Base-by-base conservation (phyloP, 1,140 invertebrate genomes). In the Diachasma alloeum region DNA sequence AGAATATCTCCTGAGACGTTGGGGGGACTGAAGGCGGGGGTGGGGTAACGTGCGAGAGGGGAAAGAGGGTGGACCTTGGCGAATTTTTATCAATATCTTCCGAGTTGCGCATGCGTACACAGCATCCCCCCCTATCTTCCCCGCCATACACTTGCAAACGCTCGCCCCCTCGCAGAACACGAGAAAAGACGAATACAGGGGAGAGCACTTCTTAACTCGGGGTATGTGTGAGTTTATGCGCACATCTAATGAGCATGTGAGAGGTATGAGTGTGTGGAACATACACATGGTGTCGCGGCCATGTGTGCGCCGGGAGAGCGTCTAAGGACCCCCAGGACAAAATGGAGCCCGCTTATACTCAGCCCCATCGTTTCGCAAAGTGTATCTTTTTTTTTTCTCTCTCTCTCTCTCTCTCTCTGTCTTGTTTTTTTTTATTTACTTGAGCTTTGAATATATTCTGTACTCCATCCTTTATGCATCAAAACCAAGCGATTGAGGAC, bases 31-130 rank as follows among this genome's bases (percentile, higher is more conserved):
- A 3, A 31, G 2, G 6, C 31, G 75, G 84, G 78, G 82, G 82
- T 77, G 76, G 79, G 72, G 74, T 78, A 78, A 31, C 31, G 81
- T 79, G 83, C 81, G 81, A 80, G 81, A 83, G 82, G 77, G 81
- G 81, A 82, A 81, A 83, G 86, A 83, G 87, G 87, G 85, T 86
- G 86, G 86, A 86, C 85, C 85, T 84, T 87, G 82, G 84, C 85
- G 86, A 86, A 88, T 88, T 88, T 88, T 88, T 88, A 88, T 88
- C 87, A 88, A 88, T 88, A 88, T 88, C 86, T 88, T 82, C 85
- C 83, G 80, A 84, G 83, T 78, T 84, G 84, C 87, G 87, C 83
- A 77, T 82, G 86, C 87, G 87, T 85, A 86, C 79, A 79, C 85
- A 87, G 81, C 80, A 78, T 80, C 75, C 76, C 77, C 72, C 74